Conservation (phyloP, 2,888 invertebrate species). For the Apamea epomidion region DNA sequence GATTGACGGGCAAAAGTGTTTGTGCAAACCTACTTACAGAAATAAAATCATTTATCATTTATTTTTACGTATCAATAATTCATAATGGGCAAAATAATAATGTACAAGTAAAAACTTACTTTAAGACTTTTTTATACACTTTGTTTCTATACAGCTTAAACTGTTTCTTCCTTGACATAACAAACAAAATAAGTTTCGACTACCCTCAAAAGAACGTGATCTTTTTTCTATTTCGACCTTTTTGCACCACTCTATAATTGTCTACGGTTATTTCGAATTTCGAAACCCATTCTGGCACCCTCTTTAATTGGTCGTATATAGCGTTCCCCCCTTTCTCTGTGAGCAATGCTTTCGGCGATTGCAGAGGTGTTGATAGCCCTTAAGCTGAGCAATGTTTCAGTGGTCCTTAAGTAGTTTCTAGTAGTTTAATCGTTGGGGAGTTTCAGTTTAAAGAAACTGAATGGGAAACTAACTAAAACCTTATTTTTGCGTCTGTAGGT, state of each 20-base stretch:
- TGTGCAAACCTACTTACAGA: too few species aligned
- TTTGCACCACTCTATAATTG: slow-evolving; percentile 28
- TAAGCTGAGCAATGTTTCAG: slow-evolving; percentile 47
- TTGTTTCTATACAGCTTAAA: too few species aligned
- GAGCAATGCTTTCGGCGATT: slow-evolving; percentile 39
- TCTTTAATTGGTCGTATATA: slow-evolving; percentile 59
- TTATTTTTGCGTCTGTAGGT: background rate
- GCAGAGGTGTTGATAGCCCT: slow-evolving; percentile 51
- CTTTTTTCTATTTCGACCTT: slow-evolving; percentile 10
- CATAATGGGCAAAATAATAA: too few species aligned
- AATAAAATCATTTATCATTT: too few species aligned
- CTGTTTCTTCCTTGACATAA: too few species aligned
- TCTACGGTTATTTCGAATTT: slow-evolving; percentile 45
- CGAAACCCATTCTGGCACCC: slow-evolving; percentile 43
- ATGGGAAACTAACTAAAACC: background rate
- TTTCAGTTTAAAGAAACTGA: background rate
- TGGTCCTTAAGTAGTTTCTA: slow-evolving; percentile 44
- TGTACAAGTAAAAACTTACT: too few species aligned
- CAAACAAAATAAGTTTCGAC: slow-evolving; percentile 2
- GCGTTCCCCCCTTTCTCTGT: slow-evolving; percentile 17
- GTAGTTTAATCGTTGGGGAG: slow-evolving; percentile 8
- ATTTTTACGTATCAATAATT: too few species aligned
- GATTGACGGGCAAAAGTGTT: too few species aligned
- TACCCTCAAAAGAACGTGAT: slow-evolving; percentile 9
- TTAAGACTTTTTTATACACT: too few species aligned